Conservation (phyloP, 2,113 vertebrate species). For the Sturnira hondurensis region DNA sequence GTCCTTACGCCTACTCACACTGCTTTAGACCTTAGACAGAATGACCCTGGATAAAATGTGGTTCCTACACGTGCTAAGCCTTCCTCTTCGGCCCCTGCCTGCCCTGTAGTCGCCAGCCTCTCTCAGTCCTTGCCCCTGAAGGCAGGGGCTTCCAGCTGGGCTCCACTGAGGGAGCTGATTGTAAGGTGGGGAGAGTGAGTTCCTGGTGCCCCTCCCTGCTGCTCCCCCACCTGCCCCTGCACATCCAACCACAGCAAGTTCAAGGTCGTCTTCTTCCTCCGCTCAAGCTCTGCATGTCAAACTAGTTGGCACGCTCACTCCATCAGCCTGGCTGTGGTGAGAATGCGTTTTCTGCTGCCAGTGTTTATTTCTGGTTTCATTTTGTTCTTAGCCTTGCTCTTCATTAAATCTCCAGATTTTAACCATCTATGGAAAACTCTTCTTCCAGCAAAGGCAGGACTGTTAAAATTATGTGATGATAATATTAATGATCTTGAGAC, state of each 20-base stretch:
- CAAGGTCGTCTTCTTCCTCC: background rate
- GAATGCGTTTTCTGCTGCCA: background rate
- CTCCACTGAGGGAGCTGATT: background rate
- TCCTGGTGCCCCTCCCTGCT: background rate
- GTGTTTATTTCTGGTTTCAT: background rate
- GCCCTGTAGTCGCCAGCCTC: fast-evolving
- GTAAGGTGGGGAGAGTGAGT: background rate
- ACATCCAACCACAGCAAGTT: background rate
- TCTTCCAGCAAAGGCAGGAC: background rate
- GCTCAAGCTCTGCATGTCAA: background rate
- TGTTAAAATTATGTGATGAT: background rate
- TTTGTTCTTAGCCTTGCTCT: background rate
- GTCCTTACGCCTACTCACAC: background rate
- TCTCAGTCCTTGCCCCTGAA: background rate
- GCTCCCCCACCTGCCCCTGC: background rate
- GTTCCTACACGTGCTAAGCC: background rate
- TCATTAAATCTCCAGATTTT: background rate
- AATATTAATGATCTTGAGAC: background rate
- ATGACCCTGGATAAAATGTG: background rate
- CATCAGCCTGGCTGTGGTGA: background rate
- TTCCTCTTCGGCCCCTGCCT: background rate
- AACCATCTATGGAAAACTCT: background rate
- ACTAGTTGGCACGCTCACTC: background rate
- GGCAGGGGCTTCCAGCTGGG: background rate
- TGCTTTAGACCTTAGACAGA: background rate